These are phyloP conservation scores for Silurus lanzhouensis DNA, from an alignment of 2,797 vertebrate species.

Conservation along the genomic window DNA sequence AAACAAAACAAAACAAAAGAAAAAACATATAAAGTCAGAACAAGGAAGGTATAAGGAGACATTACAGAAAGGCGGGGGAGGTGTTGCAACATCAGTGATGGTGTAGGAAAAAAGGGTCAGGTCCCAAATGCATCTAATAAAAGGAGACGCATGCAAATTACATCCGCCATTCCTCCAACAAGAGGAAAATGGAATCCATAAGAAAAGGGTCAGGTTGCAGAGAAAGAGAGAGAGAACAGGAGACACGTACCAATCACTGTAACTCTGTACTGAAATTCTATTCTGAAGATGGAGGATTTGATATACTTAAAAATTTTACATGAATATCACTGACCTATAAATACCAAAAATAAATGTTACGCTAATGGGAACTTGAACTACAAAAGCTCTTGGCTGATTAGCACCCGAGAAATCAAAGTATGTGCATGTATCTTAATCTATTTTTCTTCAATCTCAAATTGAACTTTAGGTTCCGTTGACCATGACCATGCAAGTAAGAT, in stretches of 20 bases:
- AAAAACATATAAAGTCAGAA: slow-evolving; percentile 23
- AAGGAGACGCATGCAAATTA: not conserved
- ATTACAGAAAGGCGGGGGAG: slow-evolving; percentile 42
- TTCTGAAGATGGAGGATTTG: not conserved
- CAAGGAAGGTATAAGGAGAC: slow-evolving; percentile 34
- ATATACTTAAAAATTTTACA: not conserved
- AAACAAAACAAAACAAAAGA: not conserved
- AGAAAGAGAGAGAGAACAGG: not conserved
- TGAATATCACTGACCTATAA: not conserved
- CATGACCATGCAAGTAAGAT: not conserved
- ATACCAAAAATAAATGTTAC: not conserved
- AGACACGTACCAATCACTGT: not conserved
- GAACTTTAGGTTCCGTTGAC: not conserved
- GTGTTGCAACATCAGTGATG: not conserved
- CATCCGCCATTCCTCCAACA: slow-evolving; percentile 7
- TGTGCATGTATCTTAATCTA: not conserved
- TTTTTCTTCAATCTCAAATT: not conserved
- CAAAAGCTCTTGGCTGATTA: not conserved
- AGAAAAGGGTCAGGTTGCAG: slow-evolving; percentile 18
- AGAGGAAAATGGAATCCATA: not conserved
- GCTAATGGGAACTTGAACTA: not conserved
- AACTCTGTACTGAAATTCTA: not conserved
- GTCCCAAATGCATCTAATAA: slow-evolving; percentile 21
- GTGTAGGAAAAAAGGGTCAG: not conserved
- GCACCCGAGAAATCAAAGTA: not conserved